phyloP scores from a whole-genome alignment of 1,140 invertebrate genomes.

The Drosophila rufa region DNA sequence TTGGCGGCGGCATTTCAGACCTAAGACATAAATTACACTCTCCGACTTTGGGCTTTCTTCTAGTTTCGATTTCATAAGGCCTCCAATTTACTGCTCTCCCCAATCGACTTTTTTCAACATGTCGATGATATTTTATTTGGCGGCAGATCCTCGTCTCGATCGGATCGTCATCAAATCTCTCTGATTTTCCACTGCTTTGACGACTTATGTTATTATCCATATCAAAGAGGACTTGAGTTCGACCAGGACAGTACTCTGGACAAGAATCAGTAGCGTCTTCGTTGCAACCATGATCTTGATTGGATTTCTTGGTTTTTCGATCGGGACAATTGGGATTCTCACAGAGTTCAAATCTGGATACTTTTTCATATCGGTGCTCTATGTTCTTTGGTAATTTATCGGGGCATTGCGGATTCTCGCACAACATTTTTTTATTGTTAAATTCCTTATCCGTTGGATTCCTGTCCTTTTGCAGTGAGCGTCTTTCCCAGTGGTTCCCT shows the following conservation, averaged over 20 bases:
- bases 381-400: too few relatives aligned
- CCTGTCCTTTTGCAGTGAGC: too few relatives aligned
- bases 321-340: too few relatives aligned
- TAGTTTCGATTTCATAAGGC: not conserved
- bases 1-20: not conserved
- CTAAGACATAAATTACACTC: not conserved
- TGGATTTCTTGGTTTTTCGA: not conserved
- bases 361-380: too few relatives aligned
- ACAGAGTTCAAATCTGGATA: too few relatives aligned
- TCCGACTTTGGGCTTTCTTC: not conserved
- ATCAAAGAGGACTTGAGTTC: not conserved
- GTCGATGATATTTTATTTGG: not conserved
- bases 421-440: too few relatives aligned
- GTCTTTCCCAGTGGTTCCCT: too few relatives aligned
- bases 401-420: too few relatives aligned
- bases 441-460: too few relatives aligned
- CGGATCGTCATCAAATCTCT: not conserved
- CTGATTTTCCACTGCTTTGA: constrained; percentile 12
- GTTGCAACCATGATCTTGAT: not conserved
- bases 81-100: not conserved
- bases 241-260: not conserved
- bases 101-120: not conserved
- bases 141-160: not conserved
- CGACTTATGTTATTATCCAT: not conserved
- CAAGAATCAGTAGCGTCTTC: too few relatives aligned